Evolutionary conservation across 2,113 vertebrate genomes (phyloP).

Genomic region (Rhagologus leucostigma): DNA sequence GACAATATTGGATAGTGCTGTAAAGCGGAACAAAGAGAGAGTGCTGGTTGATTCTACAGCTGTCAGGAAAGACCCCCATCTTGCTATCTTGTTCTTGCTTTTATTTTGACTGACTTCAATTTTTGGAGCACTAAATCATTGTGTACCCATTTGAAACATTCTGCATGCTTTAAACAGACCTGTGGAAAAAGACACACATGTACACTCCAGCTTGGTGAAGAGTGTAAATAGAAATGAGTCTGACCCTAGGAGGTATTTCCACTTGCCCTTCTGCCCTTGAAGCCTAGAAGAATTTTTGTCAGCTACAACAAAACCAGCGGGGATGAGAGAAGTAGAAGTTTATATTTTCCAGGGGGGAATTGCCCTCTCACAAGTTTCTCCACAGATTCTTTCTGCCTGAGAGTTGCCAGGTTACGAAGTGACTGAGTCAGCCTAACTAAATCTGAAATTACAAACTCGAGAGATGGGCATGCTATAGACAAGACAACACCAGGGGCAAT

Average conservation of each 20-base stretch:
- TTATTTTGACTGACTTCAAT: background rate
- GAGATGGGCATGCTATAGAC: background rate
- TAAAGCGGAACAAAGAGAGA: background rate
- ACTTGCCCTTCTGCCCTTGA: background rate
- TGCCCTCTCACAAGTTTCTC: background rate
- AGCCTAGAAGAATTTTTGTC: background rate
- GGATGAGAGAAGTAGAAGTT: background rate
- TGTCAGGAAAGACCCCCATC: background rate
- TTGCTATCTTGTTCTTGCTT: background rate
- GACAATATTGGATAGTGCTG: background rate
- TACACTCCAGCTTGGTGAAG: background rate
- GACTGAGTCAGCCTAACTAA: background rate
- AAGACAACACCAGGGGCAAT: background rate
- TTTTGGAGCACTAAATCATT: background rate
- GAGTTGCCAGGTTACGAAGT: background rate
- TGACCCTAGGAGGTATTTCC: background rate
- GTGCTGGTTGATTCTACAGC: background rate
- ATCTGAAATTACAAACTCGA: background rate
- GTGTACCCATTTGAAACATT: background rate
- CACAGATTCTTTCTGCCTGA: background rate
- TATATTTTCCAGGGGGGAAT: background rate
- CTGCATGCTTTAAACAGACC: background rate
- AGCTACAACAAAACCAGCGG: background rate
- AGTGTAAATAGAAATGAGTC: background rate
- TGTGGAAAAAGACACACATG: background rate